Evolutionary conservation across 2,888 invertebrate species (phyloP), one percentile per base, ranked within the genome.

Genomic region (Mythimna impura): DNA sequence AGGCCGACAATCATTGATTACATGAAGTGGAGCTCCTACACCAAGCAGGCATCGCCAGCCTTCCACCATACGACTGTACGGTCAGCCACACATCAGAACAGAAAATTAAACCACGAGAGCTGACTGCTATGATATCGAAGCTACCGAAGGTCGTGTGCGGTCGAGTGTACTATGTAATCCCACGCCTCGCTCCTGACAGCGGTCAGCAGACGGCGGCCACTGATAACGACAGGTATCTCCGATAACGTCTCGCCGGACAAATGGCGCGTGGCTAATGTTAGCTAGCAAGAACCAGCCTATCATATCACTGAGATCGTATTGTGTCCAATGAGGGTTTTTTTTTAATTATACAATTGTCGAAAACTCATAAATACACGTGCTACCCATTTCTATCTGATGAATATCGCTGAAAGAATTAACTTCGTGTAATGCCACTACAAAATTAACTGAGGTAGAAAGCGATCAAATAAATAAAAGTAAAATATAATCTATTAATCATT

Each of bases 201-300:
- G 74, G 78, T 5, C 47, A 61, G 78, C 54, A 30, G 61, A 22
- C 54, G 34, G 60, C 52, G n/a, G 22, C 47, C 40, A 6, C 55
- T 52, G 78, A 79, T 82, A 82, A 71, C 66, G 78, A 17, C 14
- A 40, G 10, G 60, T 34, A 20, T 34, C 58, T 20, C 1, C 20
- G 58, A 58, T 78, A 81, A 66, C 66, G 77, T 76, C 82, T 2
- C 17, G n/a, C 43, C 63, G 14, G 40, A 66, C 55, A 25, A 68
- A 55, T 80, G 69, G 54, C 52, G 12, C 47, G 52, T 20, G 52
- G 58, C 70, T 75, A 63, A 60, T 36, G 50, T 9, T 60, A 36
- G 66, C 66, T 17, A 43, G 64, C 52, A 57, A 68, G 43, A 78
- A 65, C 43, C n/a, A 5, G 3, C 5, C n/a, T 43, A 9, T 36